Evolutionary conservation across 2,113 vertebrate genomes (phyloP), one percentile per base, ranked within the genome.

Genomic region (Colius striatus): DNA sequence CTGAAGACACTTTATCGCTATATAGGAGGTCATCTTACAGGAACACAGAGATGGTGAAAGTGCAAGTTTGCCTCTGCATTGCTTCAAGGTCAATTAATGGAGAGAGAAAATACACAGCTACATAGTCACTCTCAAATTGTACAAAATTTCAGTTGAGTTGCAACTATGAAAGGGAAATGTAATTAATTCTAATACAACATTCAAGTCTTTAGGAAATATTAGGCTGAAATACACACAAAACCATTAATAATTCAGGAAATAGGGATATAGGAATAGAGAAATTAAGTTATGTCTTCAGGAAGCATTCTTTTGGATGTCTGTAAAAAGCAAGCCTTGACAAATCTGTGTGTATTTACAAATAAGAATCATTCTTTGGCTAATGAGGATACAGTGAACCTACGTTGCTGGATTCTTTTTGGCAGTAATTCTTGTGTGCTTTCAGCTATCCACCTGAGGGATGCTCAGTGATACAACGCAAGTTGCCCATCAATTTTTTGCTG

Each of bases 51-150:
- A 13, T 84, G 61, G 82, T 85, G 94, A 83, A 94, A 89, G 71
- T 89, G 89, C 91, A 85, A 6, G 74, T 95, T 94, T 91, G 91
- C 70, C 61, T 94, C 94, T 97, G 95, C 91, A 38, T 62, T 92
- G 78, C 77, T 91, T 95, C 96, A 96, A 92, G 93, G 77, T 95
- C 94, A 95, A 10, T 94, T 92, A 92, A 65, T 58, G 76, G 79
- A 34, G 71, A 80, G 72, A 90, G 55, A 86, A 83, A n/a, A n/a
- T 80, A 58, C 55, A 60, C 72, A 78, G 83, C 83, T 84, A 65
- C 58, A 38, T 6, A 32, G 72, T 62, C 79, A 74, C 62, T 73
- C 73, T 84, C 62, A 47, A 54, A 53, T 23, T 58, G 73, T 73
- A 78, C 10, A 5, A 70, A 57, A 86, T 73, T 21, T 73, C 54